Conservation (phyloP, 2,888 invertebrate species). For the Phengaris arion region DNA sequence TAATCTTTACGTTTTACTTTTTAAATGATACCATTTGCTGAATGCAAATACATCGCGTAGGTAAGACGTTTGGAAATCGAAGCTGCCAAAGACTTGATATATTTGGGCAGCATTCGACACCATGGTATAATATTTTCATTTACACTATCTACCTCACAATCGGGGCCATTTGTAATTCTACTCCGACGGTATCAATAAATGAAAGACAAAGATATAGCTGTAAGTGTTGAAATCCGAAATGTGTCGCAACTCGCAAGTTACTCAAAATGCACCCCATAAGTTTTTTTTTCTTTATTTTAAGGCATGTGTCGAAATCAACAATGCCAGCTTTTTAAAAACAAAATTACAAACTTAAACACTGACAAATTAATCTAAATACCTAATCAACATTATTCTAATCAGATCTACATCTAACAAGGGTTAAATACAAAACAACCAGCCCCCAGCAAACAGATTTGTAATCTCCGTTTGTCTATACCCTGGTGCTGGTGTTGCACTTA, state of each 20-base stretch:
- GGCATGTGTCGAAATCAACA: too few species aligned
- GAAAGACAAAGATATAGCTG: slow-evolving; percentile 32
- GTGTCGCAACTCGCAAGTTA: slow-evolving; percentile 27
- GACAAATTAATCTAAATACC: too few species aligned
- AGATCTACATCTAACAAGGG: too few species aligned
- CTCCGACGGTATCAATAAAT: slow-evolving; percentile 28
- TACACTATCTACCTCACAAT: slow-evolving; percentile 25
- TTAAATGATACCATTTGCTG: not conserved
- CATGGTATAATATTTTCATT: slow-evolving; percentile 24
- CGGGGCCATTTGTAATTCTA: slow-evolving; percentile 27
- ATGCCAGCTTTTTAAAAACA: too few species aligned
- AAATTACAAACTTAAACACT: too few species aligned
- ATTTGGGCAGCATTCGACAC: slow-evolving; percentile 10
- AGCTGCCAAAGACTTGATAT: not conserved
- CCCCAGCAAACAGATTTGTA: slow-evolving; percentile 9
- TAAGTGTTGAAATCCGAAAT: slow-evolving; percentile 28
- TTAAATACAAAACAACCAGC: too few species aligned
- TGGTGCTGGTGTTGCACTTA: not conserved
- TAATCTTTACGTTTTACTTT: not conserved
- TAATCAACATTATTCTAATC: too few species aligned
- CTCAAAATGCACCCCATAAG: slow-evolving; percentile 36
- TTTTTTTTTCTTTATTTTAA: not conserved
- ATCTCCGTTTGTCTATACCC: slow-evolving; percentile 23
- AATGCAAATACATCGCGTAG: not conserved
- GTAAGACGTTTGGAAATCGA: slow-evolving; percentile 4